phyloP scores from a whole-genome alignment of 2,797 vertebrate genomes.

The Chloroceryle amazona region DNA sequence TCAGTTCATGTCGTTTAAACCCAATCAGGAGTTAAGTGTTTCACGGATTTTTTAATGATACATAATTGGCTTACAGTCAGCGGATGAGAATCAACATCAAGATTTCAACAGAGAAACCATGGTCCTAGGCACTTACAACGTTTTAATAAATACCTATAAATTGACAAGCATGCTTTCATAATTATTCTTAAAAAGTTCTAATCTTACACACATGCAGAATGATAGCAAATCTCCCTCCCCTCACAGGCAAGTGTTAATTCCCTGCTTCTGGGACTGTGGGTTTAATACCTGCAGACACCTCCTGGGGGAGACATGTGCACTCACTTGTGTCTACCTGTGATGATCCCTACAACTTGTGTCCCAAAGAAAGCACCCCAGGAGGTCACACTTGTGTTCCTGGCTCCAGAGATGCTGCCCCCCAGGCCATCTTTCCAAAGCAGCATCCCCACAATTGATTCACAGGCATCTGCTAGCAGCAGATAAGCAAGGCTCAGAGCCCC shows the following conservation, averaged over 20 bases:
- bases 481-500: background rate
- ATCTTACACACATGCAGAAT: fast-evolving
- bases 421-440: background rate
- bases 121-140: background rate
- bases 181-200: background rate
- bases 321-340: background rate
- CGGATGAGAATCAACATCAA: background rate
- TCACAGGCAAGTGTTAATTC: background rate
- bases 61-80: background rate
- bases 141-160: background rate
- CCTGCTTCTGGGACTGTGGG: background rate
- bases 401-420: background rate
- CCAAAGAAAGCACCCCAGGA: background rate
- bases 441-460: background rate
- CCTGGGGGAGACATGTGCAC: background rate
- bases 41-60: background rate
- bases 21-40: background rate
- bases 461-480: background rate
- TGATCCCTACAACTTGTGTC: background rate
- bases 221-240: background rate
- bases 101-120: background rate
- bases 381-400: fast-evolving
- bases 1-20: background rate
- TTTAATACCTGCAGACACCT: background rate
- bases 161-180: fast-evolving